Evolutionary conservation across 2,888 invertebrate genomes (phyloP), one percentile per base, ranked within the genome.

Genomic region (Agriopis aurantiaria): DNA sequence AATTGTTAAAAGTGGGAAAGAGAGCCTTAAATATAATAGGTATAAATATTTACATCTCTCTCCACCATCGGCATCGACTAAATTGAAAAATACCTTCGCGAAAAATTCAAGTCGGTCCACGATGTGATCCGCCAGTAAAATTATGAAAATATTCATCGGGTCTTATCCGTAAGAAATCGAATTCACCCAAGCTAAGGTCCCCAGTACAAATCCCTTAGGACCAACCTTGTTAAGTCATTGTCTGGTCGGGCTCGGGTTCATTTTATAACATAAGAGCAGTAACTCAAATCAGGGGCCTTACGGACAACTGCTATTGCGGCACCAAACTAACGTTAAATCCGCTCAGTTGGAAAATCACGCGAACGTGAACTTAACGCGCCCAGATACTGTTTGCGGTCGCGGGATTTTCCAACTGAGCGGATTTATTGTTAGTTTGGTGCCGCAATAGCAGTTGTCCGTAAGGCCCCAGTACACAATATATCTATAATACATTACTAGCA

Each of bases 71-170:
- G 51, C 51, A 58, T 64, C 56, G 52, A 59, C 55, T 14, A 66
- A 68, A 72, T 68, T 72, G 72, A 69, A 72, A 72, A 69, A 72
- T 72, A 69, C 64, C 64, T 66, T 52, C 55, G 46, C 66, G 58
- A 69, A 73, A 76, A 74, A 69, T 71, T 74, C 73, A 70, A 63
- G 72, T 68, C 74, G 65, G 71, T 68, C 63, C 64, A 66, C 69
- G 68, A 67, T 72, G 70, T 65, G 72, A 66, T 68, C 68, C 68
- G 64, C 61, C 74, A 60, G 74, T 76, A 66, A 73, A 79, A 75
- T 77, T 78, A 78, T 78, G 78, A 80, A 76, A 78, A 78, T 78
- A 77, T 76, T 75, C 75, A 76, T 76, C 78, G 72, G 71, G 69
- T 63, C 72, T 76, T 75, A 76, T 76, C 78, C 78, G 51, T 52